phyloP scores from a whole-genome alignment of 1,140 invertebrate genomes.

The Lepidurus apus region DNA sequence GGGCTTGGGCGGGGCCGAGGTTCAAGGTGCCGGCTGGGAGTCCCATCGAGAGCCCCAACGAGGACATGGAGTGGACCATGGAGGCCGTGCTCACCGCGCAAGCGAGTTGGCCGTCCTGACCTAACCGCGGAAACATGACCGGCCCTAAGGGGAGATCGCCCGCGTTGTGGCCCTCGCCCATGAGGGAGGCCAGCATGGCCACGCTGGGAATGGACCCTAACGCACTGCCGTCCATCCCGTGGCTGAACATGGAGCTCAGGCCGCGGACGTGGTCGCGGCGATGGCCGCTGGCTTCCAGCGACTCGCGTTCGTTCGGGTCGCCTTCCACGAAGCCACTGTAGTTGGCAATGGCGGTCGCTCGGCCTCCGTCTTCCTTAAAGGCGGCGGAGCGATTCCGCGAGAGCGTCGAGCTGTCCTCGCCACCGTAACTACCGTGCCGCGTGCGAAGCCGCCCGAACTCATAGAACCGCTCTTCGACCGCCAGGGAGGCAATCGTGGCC shows the following conservation, averaged over 20 bases:
- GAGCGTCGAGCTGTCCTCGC: neutral
- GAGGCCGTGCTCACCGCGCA: neutral
- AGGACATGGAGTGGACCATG: constrained; percentile 15
- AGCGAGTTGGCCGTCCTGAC: neutral
- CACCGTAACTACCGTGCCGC: neutral
- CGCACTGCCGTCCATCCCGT: neutral
- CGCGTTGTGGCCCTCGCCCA: constrained; percentile 12
- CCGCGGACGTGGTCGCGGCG: constrained; percentile 24
- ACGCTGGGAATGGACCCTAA: constrained; percentile 22
- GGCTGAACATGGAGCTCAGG: constrained; percentile 16
- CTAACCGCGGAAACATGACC: constrained; percentile 28
- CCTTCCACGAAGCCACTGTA: neutral
- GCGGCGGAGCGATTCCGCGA: neutral
- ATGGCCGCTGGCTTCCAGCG: neutral
- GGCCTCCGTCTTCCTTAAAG: neutral
- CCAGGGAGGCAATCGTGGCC: neutral
- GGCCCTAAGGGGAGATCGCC: constrained; percentile 19
- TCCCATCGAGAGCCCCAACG: neutral
- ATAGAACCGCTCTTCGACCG: neutral
- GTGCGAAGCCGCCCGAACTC: neutral
- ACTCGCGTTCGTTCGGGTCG: neutral
- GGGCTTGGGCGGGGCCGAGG: neutral
- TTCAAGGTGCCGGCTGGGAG: neutral
- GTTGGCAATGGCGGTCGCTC: neutral
- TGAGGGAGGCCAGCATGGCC: constrained; percentile 25